These are phyloP conservation scores for Carlito syrichta DNA, from an alignment of 2,113 vertebrate genomes.

Conservation along the genomic window DNA sequence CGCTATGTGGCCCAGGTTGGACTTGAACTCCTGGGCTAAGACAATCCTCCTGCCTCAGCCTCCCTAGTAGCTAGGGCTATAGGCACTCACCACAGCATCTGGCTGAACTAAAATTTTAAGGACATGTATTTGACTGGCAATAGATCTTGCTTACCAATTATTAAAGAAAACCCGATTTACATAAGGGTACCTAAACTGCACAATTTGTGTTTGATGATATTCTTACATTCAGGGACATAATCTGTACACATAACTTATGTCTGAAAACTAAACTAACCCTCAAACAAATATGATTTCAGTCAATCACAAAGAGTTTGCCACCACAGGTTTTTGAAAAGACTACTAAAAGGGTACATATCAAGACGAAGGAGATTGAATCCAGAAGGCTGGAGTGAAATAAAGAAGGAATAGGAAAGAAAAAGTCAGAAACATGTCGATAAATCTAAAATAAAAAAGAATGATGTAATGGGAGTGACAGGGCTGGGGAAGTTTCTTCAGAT, in stretches of 20 bases:
- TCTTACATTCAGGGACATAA: not conserved
- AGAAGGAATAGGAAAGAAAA: not conserved
- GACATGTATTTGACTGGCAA: not conserved
- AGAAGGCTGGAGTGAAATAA: not conserved
- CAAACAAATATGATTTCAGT: not conserved
- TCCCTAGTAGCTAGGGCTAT: not conserved
- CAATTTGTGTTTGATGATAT: not conserved
- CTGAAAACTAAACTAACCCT: not conserved
- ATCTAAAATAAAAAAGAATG: conserved; percentile 1
- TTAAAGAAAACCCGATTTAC: not conserved
- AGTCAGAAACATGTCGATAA: not conserved
- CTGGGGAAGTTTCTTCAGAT: not conserved
- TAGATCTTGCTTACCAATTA: not conserved
- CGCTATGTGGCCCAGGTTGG: not conserved
- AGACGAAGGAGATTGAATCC: conserved; percentile 1
- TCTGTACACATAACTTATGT: not conserved
- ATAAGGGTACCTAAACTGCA: not conserved
- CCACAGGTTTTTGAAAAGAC: not conserved
- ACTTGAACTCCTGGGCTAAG: not conserved
- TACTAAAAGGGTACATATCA: not conserved
- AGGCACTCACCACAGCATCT: too few species aligned
- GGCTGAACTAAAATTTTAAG: not conserved
- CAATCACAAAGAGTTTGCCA: not conserved
- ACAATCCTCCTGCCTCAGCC: not conserved
- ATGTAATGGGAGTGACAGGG: not conserved